Conservation (phyloP, 2,888 invertebrate genomes). For the Polydrusus pterygomalis region DNA sequence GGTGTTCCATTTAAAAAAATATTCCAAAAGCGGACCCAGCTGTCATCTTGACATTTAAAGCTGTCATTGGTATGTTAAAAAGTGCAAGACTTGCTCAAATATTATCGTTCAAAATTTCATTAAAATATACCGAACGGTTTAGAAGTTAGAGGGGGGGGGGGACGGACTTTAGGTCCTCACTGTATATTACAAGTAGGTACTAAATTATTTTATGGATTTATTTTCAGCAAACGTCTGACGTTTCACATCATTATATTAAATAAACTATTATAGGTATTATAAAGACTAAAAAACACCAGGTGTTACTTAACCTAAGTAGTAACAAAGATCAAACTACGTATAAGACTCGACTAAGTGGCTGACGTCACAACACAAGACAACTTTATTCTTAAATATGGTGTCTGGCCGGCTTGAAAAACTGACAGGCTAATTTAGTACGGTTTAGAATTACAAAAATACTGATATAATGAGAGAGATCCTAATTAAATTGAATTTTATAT, state of each 20-base stretch:
- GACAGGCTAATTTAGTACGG: slow-evolving; percentile 18
- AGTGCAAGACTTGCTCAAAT: too few relatives aligned
- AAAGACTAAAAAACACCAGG: slow-evolving; percentile 2
- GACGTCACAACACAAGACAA: background rate
- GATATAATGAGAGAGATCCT: slow-evolving; percentile 4
- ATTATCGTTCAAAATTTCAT: too few relatives aligned
- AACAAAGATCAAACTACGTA: background rate
- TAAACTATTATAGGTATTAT: background rate
- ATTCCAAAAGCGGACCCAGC: too few relatives aligned
- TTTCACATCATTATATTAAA: background rate
- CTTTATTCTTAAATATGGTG: background rate
- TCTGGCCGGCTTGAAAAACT: background rate
- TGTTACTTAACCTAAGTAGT: slow-evolving; percentile 2
- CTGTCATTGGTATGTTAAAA: too few relatives aligned
- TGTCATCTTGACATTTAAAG: too few relatives aligned
- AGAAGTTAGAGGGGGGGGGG: too few relatives aligned
- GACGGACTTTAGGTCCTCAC: too few relatives aligned
- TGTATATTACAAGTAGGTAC: too few relatives aligned
- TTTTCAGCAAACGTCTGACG: too few relatives aligned
- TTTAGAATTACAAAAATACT: slow-evolving; percentile 9
- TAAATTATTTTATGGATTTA: too few relatives aligned
- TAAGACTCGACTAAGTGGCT: background rate
- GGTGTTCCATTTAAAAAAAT: too few relatives aligned
- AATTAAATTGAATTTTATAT: background rate
- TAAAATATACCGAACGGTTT: too few relatives aligned